A percentile compares a stretch with the other conserved stretches of the same genome.
Conservation (phyloP, 2,888 invertebrate species). For the Allophyes oxyacanthae region DNA sequence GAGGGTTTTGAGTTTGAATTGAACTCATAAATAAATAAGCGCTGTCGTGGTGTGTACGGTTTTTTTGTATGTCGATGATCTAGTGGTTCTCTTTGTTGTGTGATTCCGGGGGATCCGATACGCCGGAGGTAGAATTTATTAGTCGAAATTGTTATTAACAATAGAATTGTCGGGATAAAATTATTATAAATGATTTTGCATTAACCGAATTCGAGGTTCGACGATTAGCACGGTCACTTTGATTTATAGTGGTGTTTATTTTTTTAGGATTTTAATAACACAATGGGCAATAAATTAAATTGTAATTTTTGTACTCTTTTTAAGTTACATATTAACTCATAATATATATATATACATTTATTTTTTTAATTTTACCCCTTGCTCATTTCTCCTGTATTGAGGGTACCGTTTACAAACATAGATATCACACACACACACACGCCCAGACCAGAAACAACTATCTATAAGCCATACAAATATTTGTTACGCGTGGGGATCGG, state of each 20-base stretch:
- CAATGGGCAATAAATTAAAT: conserved; percentile 41
- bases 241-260: conserved; percentile 53
- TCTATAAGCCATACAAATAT: no score
- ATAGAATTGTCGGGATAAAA: conserved; percentile 62
- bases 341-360: conserved; percentile 24
- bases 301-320: conserved; percentile 41
- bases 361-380: no score
- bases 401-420: no score
- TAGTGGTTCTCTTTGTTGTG: conserved; percentile 79
- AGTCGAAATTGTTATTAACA: conserved; percentile 61
- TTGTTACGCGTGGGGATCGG: no score
- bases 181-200: conserved; percentile 63
- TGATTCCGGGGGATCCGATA: conserved; percentile 75
- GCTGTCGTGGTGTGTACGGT: conserved; percentile 82
- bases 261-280: conserved; percentile 43
- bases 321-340: conserved; percentile 27
- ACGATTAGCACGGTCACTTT: conserved; percentile 62
- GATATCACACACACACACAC: no score
- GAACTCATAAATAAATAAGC: conserved; percentile 88
- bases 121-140: conserved; percentile 74
- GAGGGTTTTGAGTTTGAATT: conserved; percentile 83
- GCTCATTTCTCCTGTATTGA: no score
- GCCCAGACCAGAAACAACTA: no score
- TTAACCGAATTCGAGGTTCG: conserved; percentile 60
- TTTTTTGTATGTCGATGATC: conserved; percentile 78